phyloP scores from a whole-genome alignment of 2,797 vertebrate species.

The Lacerta viridis region DNA sequence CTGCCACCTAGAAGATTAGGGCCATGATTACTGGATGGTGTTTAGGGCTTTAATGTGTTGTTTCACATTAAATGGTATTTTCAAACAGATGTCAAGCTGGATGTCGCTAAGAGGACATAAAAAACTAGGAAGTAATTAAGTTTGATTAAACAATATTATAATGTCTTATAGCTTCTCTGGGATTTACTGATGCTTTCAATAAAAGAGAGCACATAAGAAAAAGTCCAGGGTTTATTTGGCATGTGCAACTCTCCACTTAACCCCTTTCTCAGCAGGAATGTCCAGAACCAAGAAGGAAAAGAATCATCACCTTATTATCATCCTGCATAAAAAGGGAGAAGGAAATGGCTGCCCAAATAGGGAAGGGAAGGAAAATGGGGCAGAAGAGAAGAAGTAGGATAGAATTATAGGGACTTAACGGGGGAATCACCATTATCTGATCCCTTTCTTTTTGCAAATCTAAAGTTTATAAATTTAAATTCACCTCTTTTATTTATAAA shows the following conservation, averaged over 20 bases:
- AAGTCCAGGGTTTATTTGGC: conserved; percentile 11
- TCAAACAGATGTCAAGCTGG: conserved; percentile 71
- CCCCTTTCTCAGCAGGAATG: background rate
- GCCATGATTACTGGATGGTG: conserved; percentile 53
- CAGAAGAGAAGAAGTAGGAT: background rate
- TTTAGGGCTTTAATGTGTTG: conserved; percentile 57
- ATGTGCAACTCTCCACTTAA: background rate
- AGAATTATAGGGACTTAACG: background rate
- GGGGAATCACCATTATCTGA: background rate
- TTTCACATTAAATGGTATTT: conserved; percentile 60
- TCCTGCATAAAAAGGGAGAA: background rate
- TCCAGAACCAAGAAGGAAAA: background rate
- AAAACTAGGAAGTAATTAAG: conserved; percentile 71
- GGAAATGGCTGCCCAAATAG: background rate
- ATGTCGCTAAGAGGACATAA: conserved; percentile 69
- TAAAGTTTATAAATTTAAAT: background rate
- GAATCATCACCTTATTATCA: too few species aligned
- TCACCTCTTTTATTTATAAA: background rate
- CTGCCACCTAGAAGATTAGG: conserved; percentile 33
- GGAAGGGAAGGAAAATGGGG: background rate
- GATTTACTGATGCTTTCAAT: conserved; percentile 58
- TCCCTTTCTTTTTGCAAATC: background rate
- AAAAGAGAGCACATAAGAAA: conserved; percentile 28
- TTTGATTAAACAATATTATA: conserved; percentile 70
- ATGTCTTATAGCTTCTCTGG: conserved; percentile 45